Conservation (phyloP, 2,113 vertebrate genomes). For the Mystacornis crossleyi region DNA sequence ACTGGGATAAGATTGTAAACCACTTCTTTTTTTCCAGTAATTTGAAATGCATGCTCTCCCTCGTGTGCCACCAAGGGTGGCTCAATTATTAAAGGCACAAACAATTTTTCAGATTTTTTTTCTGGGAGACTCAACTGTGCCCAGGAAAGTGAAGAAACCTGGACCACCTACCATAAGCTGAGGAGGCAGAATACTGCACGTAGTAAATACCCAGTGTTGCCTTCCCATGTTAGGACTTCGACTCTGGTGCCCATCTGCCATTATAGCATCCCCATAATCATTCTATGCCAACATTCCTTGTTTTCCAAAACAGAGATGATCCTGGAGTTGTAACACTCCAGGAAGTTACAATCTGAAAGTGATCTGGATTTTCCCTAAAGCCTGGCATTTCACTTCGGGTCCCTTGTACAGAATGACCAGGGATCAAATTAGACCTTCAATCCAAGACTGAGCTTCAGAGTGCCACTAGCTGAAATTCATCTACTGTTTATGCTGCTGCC, state of each 20-base stretch:
- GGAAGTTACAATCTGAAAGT: not conserved
- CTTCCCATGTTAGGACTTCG: not conserved
- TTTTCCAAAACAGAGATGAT: not conserved
- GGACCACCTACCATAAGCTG: slow-evolving; percentile 51
- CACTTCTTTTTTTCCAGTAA: not conserved
- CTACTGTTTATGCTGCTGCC: not conserved
- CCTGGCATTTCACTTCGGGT: not conserved
- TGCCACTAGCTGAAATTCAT: not conserved
- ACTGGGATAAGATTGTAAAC: slow-evolving; percentile 46
- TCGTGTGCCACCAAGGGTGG: slow-evolving; percentile 43
- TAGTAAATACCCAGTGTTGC: not conserved
- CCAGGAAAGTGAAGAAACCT: not conserved
- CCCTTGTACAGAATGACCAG: not conserved
- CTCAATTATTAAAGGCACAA: slow-evolving; percentile 46
- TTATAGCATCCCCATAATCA: not conserved
- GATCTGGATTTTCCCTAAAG: not conserved
- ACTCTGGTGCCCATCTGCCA: slow-evolving; percentile 13
- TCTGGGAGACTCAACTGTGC: not conserved
- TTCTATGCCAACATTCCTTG: not conserved
- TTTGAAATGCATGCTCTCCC: slow-evolving; percentile 54
- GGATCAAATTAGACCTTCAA: not conserved
- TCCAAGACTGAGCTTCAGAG: not conserved
- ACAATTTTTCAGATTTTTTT: not conserved
- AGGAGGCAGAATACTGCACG: not conserved
- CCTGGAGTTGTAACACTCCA: not conserved